Base-by-base conservation (phyloP, 2,888 invertebrate genomes). In the Sabatieria punctata region DNA sequence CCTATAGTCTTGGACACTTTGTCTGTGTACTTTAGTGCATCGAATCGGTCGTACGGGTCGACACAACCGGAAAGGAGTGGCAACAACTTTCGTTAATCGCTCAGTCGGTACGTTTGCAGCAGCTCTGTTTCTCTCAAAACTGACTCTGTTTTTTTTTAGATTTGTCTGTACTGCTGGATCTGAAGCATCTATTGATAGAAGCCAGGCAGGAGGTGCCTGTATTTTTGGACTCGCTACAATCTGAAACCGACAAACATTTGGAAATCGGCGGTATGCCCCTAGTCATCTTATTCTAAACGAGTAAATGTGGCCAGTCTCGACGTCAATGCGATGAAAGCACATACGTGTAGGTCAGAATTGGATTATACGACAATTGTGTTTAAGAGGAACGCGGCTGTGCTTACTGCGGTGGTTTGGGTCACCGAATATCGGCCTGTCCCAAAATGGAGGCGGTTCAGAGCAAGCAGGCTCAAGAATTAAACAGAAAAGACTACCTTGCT, bases 371-470 rank as follows among this genome's bases (percentile, higher is more conserved):
- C n/a, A n/a, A n/a, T n/a, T 33, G 33, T 21, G 6, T 38, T 48
- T 38, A 33, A 48, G 49, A 48, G 33, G 57, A 58, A 21, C 49
- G 83, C 60, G 97, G 97, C 0, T 99, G 97, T 72, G 84, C 88
- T 55, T 99, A 95, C 69, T 99, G 97, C 68, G 95, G 93, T 52
- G 97, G 97, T 55, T 75, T 99, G 55, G 97, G 97, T 21, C 97
- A 97, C 72, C 77, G 97, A 60, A 97, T 99, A 61, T 93, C 93
- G 51, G 91, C 95, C 67, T 99, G 97, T 77, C 97, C 97, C 0
- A 95, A 95, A 72, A 67, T 99, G 70, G 95, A 95, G 65, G 93
- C 95, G 0, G 80, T 89, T 30, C 91, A 91, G 65, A 91, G 81
- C 71, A 97, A 95, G 67, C 88, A 49, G 26, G 40, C 40, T 3